Conservation (phyloP, 2,113 vertebrate genomes). For the Mystacornis crossleyi region DNA sequence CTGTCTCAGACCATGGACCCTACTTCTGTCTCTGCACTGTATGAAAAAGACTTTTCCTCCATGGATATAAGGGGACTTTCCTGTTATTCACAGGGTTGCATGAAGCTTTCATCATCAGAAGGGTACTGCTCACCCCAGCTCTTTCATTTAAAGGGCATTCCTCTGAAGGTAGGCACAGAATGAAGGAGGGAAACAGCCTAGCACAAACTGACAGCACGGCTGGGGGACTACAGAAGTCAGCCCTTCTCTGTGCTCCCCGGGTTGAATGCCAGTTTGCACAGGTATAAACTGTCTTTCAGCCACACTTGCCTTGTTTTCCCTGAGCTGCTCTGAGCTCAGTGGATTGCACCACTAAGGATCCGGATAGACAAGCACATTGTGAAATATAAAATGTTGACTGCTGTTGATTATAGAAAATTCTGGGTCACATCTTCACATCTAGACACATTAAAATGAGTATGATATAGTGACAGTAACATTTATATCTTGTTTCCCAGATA, state of each 20-base stretch:
- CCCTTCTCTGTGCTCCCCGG: not conserved
- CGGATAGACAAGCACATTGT: not conserved
- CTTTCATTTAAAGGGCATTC: not conserved
- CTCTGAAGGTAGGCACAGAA: not conserved
- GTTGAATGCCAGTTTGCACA: not conserved
- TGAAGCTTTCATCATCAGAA: not conserved
- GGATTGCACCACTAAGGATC: not conserved
- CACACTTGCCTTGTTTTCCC: not conserved
- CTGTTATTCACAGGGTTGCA: not conserved
- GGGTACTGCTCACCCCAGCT: not conserved
- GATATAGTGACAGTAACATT: not conserved
- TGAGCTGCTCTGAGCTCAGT: not conserved
- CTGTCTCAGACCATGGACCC: not conserved
- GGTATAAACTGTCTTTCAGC: not conserved
- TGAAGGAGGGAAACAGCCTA: not conserved
- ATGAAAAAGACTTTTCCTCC: not conserved
- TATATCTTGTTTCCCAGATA: not conserved
- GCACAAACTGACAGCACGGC: not conserved
- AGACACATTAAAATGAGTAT: not conserved
- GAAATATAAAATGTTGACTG: not conserved
- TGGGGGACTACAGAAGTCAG: not conserved
- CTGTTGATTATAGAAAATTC: not conserved
- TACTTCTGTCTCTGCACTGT: not conserved
- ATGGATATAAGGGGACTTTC: not conserved
- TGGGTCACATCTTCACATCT: not conserved